Base-by-base conservation (phyloP, 2,797 vertebrate species). In the Galago senegalensis region DNA sequence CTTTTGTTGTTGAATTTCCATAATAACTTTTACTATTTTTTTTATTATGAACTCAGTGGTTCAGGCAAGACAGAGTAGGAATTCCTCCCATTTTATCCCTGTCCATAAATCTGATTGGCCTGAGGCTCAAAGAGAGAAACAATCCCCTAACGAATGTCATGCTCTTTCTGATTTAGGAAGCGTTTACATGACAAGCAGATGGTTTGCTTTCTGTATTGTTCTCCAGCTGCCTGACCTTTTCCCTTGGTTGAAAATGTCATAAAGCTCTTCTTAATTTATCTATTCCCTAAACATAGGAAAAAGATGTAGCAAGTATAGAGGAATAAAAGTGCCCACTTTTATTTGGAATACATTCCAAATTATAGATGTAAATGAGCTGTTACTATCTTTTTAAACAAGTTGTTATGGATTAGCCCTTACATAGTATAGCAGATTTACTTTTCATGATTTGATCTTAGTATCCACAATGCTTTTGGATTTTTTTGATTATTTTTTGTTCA, bases 301-400 rank as follows among this genome's bases (percentile, higher is more conserved):
- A 88, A 70, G 91, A 97, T 72, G 60, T 92, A 89, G 67, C 14
- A 94, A 96, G 23, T 92, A 80, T 40, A 20, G 80, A 53, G 69
- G 11, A 91, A 18, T 34, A 95, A 76, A 95, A 88, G 87, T 96
- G 92, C 91, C 96, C 70, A 85, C 27, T 91, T 97, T 96, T 97
- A 97, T 98, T 96, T 96, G 92, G 80, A 93, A 83, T 92, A 56
- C 49, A 87, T 97, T 98, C 93, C 83, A 98, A 89, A 95, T 97
- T 65, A n/a, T 85, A 88, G 34, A 90, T 65, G n/a, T 56, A 76
- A 93, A 93, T 27, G 80, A 83, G 25, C 67, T 89, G 34, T 65
- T 60, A 58, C 16, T 82, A 46, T 93, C 17, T 61, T 72, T 91
- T 81, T 29, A 20, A 77, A 53, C 89, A 94, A 76, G 14, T 46